Evolutionary conservation across 2,888 invertebrate genomes (phyloP).

Genomic region (Tribolium freemani): DNA sequence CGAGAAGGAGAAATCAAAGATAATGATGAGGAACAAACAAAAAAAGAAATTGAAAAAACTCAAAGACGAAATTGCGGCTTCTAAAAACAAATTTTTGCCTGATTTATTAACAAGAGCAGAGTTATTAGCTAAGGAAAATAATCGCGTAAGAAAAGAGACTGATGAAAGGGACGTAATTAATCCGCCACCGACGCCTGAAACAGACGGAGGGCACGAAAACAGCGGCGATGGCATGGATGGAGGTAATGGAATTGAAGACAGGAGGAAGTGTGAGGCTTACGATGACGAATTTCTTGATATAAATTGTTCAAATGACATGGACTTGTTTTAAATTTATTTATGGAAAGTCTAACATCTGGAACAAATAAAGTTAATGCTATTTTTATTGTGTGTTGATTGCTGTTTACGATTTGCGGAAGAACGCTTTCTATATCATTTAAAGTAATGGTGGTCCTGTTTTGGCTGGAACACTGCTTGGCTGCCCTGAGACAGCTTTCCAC

Average conservation of each 20-base stretch:
- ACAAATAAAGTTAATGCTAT: constrained; percentile 36
- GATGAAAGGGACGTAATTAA: constrained; percentile 75
- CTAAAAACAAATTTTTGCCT: constrained; percentile 71
- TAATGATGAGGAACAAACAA: constrained; percentile 72
- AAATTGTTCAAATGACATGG: constrained; percentile 80
- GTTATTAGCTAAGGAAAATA: constrained; percentile 56
- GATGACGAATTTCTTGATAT: constrained; percentile 83
- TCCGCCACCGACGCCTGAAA: constrained; percentile 87
- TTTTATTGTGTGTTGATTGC: constrained; percentile 2
- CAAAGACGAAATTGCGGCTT: constrained; percentile 68
- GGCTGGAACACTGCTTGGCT: constrained; percentile 69
- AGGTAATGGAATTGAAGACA: constrained; percentile 39
- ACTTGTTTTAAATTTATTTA: constrained; percentile 67
- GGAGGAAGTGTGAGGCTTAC: constrained; percentile 67
- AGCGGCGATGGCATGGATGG: constrained; percentile 72
- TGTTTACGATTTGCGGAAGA: constrained; percentile 64
- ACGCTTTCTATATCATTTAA: constrained; percentile 73
- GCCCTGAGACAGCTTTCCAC: constrained; percentile 72
- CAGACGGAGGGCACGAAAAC: constrained; percentile 76
- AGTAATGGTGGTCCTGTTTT: constrained; percentile 69
- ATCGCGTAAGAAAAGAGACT: constrained; percentile 65
- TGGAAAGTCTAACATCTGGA: constrained; percentile 72
- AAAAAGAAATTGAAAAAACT: constrained; percentile 77
- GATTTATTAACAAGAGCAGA: constrained; percentile 76
- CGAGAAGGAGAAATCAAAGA: constrained; percentile 73